These are phyloP conservation scores for Heteromyza rotundicornis DNA, from an alignment of 2,888 invertebrate species.

Conservation along the genomic window DNA sequence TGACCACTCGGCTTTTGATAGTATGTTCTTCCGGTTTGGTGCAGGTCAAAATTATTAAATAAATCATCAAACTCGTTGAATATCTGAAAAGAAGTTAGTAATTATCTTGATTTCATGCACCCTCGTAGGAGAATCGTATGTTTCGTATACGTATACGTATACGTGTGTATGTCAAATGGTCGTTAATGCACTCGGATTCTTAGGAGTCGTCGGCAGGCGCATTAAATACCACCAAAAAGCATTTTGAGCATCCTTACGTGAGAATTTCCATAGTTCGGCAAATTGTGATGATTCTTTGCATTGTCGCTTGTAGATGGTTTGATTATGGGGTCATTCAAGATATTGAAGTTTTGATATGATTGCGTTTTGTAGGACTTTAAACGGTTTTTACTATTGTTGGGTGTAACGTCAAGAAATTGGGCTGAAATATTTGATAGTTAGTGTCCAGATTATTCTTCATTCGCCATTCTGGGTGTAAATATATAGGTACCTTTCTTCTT, in stretches of 20 bases:
- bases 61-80: constrained; percentile 58
- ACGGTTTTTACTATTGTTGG: constrained; percentile 40
- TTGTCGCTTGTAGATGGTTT: constrained; percentile 29
- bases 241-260: constrained; percentile 43
- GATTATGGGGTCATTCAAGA: constrained; percentile 40
- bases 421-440: constrained; percentile 31
- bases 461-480: too few relatives aligned
- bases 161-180: too few relatives aligned
- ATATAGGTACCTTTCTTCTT: constrained; percentile 55
- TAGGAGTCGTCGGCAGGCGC: too few relatives aligned
- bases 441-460: background rate
- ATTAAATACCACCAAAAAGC: too few relatives aligned
- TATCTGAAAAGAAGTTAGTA: constrained; percentile 44
- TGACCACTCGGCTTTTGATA: constrained; percentile 3
- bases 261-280: constrained; percentile 46
- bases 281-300: constrained; percentile 45
- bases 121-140: too few relatives aligned
- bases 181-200: too few relatives aligned
- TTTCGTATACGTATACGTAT: too few relatives aligned
- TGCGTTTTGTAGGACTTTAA: constrained; percentile 40
- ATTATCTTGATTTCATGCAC: background rate
- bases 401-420: constrained; percentile 44
- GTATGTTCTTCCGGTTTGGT: constrained; percentile 33
- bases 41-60: constrained; percentile 52
- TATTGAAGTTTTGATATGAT: constrained; percentile 55